A percentile compares a stretch with the other conserved stretches of the same genome.
Conservation (phyloP, 2,797 vertebrate species). For the Artibeus jamaicensis region DNA sequence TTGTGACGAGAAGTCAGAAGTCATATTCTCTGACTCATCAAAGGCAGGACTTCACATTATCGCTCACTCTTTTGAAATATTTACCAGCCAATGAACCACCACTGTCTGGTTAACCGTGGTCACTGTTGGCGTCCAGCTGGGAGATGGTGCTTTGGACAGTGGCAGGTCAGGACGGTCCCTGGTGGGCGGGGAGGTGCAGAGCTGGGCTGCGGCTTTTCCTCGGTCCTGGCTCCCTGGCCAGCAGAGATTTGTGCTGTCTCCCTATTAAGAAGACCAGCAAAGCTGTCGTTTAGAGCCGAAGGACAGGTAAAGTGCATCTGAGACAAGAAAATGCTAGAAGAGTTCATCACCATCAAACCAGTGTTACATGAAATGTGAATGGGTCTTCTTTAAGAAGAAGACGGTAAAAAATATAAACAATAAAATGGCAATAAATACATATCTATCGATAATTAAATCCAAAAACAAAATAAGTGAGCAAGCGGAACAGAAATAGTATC, state of each 20-base stretch:
- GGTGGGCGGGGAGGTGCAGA: not conserved
- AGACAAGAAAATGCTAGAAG: no score
- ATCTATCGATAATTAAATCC: no score
- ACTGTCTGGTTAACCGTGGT: rapidly evolving
- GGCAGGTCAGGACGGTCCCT: not conserved
- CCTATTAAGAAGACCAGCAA: not conserved
- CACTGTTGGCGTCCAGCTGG: not conserved
- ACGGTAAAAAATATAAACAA: no score
- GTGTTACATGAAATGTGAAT: no score
- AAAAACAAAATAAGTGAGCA: no score
- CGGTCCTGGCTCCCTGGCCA: rapidly evolving
- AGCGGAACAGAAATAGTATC: no score
- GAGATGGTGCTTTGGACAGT: not conserved
- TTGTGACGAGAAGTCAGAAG: not conserved
- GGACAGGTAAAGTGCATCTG: no score
- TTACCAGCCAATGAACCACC: not conserved
- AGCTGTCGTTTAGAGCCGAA: no score
- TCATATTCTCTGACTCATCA: not conserved
- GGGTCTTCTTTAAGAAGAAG: no score
- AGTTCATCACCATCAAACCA: no score
- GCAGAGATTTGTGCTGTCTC: not conserved
- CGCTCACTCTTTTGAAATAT: not conserved
- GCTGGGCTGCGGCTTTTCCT: not conserved
- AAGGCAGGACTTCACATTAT: not conserved
- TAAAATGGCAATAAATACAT: no score